Percentiles rank a stretch among this genome's conserved stretches.
These are phyloP conservation scores for Drosophila tropicalis DNA, from an alignment of 1,140 invertebrate genomes.

Conservation along the genomic window DNA sequence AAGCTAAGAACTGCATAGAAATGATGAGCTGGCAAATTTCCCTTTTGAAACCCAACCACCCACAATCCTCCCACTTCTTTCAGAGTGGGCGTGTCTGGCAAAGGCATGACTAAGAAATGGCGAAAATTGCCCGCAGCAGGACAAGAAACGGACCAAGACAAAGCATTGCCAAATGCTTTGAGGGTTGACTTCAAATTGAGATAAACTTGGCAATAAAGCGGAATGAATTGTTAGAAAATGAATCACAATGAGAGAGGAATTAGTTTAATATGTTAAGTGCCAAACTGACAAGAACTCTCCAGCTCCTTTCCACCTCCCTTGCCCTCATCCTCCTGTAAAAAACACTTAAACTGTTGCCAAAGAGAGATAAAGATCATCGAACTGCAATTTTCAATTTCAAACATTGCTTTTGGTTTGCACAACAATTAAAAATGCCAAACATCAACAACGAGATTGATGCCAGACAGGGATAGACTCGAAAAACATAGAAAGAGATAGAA, in stretches of 20 bases:
- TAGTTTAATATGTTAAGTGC: constrained; percentile 68
- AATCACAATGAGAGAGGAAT: constrained; percentile 71
- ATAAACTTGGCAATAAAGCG: constrained; percentile 73
- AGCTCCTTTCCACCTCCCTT: no score
- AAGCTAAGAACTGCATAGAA: constrained; percentile 58
- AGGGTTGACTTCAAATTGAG: constrained; percentile 57
- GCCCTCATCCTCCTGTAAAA: constrained; percentile 18
- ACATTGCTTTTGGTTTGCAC: constrained; percentile 19
- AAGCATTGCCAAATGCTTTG: constrained; percentile 25
- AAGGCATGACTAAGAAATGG: constrained; percentile 66
- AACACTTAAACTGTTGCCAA: constrained; percentile 29
- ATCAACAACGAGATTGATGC: constrained; percentile 36
- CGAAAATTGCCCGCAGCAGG: constrained; percentile 68
- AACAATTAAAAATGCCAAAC: constrained; percentile 46
- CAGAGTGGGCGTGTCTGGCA: constrained; percentile 34
- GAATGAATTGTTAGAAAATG: constrained; percentile 45
- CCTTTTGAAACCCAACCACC: constrained; percentile 7
- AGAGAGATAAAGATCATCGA: constrained; percentile 47
- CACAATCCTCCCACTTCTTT: neutral
- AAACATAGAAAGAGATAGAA: neutral
- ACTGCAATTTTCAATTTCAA: constrained; percentile 40
- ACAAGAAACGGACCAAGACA: constrained; percentile 40
- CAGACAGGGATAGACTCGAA: neutral
- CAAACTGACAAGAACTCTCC: constrained; percentile 33
- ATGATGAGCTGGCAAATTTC: constrained; percentile 75